Evolutionary conservation across 37 sponge, comb jelly and placozoan genomes (phyloP), one percentile per base, ranked within the genome.

Genomic region (Ianthella basta): DNA sequence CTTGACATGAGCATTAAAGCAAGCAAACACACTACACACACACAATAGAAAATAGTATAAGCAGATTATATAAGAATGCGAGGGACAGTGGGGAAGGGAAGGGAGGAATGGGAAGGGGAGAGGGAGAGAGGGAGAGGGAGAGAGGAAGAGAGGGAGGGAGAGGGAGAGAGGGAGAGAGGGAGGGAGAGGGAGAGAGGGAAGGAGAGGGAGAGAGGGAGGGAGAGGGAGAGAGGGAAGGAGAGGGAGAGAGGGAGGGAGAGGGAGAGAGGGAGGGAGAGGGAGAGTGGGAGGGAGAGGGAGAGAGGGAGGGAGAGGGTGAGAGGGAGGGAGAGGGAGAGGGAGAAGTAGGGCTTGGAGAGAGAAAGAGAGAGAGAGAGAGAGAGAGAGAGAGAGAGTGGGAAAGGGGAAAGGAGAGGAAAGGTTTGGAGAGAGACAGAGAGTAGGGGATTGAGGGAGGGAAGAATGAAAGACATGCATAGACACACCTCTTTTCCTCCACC

Each of bases 251-350:
- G 34, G 78, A 75, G 40, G 16, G 59, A 56, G 29, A 29, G 69
- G 25, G 19, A 33, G 55, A 30, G 59, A 21, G 59, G 72, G 69
- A 53, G 80, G 18, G n/a, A 64, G 33, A 24, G 81, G 53, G 53
- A 55, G 65, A 20, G 50, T 37, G 60, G 20, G 78, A 36, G 55
- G 54, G 69, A 27, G 73, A 35, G 72, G 55, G 69, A 68, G 66
- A 21, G 60, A 44, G 55, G 16, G 81, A 53, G 56, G 30, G 68
- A 56, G 75, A 56, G 60, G 34, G 85, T 23, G 85, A 70, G 59
- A 44, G 85, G 60, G 60, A 56, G 85, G 32, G 60, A 59, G 75
- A 25, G 75, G 72, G 75, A 44, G 75, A 55, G 59, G 32, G 36
- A 35, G 75, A 34, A 75, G 36, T 21, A 21, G 85, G 30, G 19